Evolutionary conservation across 2,113 vertebrate genomes (phyloP), one percentile per base, ranked within the genome.

Genomic region (Myrmecophaga tridactyla): DNA sequence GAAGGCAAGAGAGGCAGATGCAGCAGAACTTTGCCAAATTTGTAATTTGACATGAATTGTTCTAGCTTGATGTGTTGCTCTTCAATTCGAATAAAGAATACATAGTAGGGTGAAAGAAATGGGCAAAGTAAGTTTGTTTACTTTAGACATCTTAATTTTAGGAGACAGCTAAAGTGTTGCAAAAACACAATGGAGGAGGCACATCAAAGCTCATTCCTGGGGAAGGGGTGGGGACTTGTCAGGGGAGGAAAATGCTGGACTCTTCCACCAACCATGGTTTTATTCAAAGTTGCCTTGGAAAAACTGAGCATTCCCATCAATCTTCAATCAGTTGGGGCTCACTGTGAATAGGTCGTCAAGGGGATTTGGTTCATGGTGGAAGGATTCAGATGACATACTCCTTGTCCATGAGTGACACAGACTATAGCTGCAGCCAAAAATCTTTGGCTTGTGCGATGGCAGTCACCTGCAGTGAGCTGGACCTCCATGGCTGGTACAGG

Each of bases 201-300:
- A 20, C 1, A 7, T 23, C 29, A 29, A 27, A 27, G 20, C 17
- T 94, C 5, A 23, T 48, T 77, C 60, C n/a, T 53, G 70, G 67
- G 12, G 4, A 34, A 25, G 25, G 53, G 76, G 4, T 0, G 6
- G 36, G 56, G 17, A 21, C 7, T 89, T 3, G 2, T 27, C 41
- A 75, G 29, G 41, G 29, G 27, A 46, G 15, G 25, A 46, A 43
- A 31, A 67, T 70, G 20, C 53, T 0, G 0, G 76, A 91, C 65
- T 39, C 31, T 48, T 85, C 60, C 48, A 10, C 60, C 69, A 96
- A 62, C 9, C 56, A 88, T 2, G 0, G 78, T 51, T 48, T 41
- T 62, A 83, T 89, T 95, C 48, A 95, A 97, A 94, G 94, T 5
- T 3, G 21, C 29, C 94, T 81, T 73, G 92, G 95, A 82, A 78